A percentile compares a stretch with the other conserved stretches of the same genome.
These are phyloP conservation scores for Eupithecia abbreviata DNA, from an alignment of 2,888 invertebrate genomes.

Conservation along the genomic window DNA sequence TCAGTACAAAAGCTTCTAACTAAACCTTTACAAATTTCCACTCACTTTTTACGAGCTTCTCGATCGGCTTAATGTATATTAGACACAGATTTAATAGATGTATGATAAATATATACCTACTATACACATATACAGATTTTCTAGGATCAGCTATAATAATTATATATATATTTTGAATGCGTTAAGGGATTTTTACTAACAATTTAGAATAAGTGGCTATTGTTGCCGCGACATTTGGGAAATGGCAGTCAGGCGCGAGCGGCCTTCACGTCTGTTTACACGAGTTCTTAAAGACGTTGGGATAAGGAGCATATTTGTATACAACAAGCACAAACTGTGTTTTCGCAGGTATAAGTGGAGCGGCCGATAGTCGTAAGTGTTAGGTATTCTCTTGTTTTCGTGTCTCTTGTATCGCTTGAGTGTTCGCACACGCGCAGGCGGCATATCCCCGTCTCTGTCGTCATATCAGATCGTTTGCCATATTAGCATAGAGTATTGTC, in stretches of 20 bases:
- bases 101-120: constrained; percentile 63
- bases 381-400: constrained; percentile 57
- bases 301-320: constrained; percentile 14
- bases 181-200: constrained; percentile 83
- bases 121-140: constrained; percentile 71
- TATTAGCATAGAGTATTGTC: constrained; percentile 71
- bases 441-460: constrained; percentile 63
- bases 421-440: constrained; percentile 54
- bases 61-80: constrained; percentile 81
- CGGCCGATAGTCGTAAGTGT: constrained; percentile 51
- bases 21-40: constrained; percentile 64
- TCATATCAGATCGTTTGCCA: constrained; percentile 82
- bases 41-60: constrained; percentile 77
- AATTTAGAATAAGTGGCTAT: constrained; percentile 77
- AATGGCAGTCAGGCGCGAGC: constrained; percentile 57
- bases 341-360: constrained; percentile 22
- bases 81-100: constrained; percentile 81
- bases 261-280: constrained; percentile 23
- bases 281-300: constrained; percentile 16
- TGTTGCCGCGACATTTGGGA: constrained; percentile 59
- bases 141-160: constrained; percentile 74
- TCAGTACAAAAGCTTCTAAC: constrained; percentile 62
- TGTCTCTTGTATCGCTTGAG: constrained; percentile 45
- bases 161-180: constrained; percentile 82
- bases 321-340: constrained; percentile 13